These are phyloP conservation scores for Sinhomidia bicolor DNA, from an alignment of 2,888 invertebrate genomes.

Conservation along the genomic window DNA sequence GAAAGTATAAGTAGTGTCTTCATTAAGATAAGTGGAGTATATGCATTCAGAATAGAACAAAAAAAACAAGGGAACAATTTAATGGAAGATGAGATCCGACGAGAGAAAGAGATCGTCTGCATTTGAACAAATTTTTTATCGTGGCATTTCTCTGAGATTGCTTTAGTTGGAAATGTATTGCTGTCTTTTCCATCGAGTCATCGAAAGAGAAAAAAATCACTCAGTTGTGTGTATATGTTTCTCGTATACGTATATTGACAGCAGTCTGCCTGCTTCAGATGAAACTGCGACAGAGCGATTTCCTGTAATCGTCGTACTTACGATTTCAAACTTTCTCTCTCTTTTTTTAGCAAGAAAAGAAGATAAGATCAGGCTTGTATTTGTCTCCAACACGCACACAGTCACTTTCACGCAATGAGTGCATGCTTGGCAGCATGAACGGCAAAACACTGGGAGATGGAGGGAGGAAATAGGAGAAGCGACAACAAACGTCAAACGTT, in stretches of 20 bases:
- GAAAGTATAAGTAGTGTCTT: not conserved
- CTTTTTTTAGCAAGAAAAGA: not conserved
- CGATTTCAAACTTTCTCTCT: slow-evolving; percentile 16
- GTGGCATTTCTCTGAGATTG: not conserved
- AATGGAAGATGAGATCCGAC: not conserved
- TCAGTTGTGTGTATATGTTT: not conserved
- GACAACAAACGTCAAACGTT: no score
- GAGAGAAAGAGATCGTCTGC: not conserved
- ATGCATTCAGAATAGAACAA: not conserved
- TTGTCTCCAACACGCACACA: slow-evolving; percentile 11
- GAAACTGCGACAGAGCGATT: slow-evolving; percentile 1
- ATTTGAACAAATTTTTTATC: not conserved
- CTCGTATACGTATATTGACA: not conserved
- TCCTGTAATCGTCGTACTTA: not conserved
- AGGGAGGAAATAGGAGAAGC: not conserved
- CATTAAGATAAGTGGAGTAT: slow-evolving; percentile 19
- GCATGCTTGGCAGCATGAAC: not conserved
- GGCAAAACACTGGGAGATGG: not conserved
- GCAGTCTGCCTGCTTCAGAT: not conserved
- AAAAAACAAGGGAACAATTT: not conserved
- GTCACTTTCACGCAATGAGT: not conserved
- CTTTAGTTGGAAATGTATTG: not conserved
- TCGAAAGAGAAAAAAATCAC: slow-evolving; percentile 2
- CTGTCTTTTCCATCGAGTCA: not conserved
- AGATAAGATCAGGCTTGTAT: not conserved